A percentile compares a stretch with the other conserved stretches of the same genome.
Evolutionary conservation across 2,797 vertebrate species (phyloP).

Genomic region (Spinus olivaceus): DNA sequence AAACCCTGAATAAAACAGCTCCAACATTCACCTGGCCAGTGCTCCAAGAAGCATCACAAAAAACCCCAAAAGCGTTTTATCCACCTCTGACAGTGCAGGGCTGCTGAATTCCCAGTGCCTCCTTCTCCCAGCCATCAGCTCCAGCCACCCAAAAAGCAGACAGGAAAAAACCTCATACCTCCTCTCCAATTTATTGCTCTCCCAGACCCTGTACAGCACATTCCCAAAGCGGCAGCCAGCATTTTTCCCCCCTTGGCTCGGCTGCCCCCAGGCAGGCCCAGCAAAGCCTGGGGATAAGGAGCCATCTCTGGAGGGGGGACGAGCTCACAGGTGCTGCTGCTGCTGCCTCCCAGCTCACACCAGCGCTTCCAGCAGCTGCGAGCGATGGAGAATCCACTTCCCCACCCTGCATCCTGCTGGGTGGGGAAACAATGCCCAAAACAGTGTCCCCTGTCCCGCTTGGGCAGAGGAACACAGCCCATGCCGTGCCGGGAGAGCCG

Average conservation of each 20-base stretch:
- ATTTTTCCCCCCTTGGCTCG: background rate
- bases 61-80: rapidly evolving
- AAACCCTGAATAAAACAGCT: background rate
- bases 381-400: background rate
- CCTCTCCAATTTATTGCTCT: background rate
- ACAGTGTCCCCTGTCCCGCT: background rate
- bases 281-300: background rate
- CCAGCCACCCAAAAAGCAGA: background rate
- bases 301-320: background rate
- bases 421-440: no score
- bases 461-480: background rate
- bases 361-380: background rate
- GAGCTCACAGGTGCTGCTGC: background rate
- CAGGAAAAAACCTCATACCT: background rate
- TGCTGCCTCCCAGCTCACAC: background rate
- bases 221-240: background rate
- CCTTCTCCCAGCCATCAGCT: background rate
- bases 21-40: rapidly evolving
- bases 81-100: no score
- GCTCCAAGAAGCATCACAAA: background rate
- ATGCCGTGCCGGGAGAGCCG: no score
- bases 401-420: no score
- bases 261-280: background rate
- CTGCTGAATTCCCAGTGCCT: background rate
- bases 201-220: background rate